These are phyloP conservation scores for Sinocyclocheilus rhinocerous DNA, from an alignment of 2,113 vertebrate species.

Conservation along the genomic window DNA sequence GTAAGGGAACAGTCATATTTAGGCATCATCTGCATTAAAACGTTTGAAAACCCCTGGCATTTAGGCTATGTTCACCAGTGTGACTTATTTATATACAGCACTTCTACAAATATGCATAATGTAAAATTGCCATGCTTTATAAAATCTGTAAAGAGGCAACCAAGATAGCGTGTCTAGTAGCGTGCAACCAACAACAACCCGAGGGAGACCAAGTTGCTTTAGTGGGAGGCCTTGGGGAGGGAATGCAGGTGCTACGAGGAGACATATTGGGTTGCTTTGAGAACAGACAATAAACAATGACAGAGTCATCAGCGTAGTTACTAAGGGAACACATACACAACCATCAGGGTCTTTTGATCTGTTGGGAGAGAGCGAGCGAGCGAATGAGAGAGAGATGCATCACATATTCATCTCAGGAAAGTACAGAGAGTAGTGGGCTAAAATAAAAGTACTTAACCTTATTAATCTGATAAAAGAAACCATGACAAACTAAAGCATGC, in stretches of 20 bases:
- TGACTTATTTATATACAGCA: not conserved
- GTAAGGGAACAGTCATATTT: not conserved
- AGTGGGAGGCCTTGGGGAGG: constrained; percentile 2
- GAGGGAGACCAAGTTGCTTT: not conserved
- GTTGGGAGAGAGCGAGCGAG: constrained; percentile 19
- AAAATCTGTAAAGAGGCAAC: not conserved
- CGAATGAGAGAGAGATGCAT: not conserved
- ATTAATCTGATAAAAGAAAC: not conserved
- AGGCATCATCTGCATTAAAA: not conserved
- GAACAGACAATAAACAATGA: constrained; percentile 44
- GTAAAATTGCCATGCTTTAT: not conserved
- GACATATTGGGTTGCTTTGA: constrained; percentile 28
- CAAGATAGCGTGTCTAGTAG: not conserved
- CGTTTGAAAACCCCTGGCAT: not conserved
- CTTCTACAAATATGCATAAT: not conserved
- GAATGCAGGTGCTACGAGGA: constrained; percentile 36
- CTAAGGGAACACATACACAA: constrained; percentile 51
- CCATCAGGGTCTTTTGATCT: constrained; percentile 41
- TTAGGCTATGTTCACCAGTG: not conserved
- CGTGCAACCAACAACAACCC: constrained; percentile 5
- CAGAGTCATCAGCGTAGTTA: constrained; percentile 41
- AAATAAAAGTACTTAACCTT: constrained; percentile 33
- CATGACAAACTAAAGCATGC: not conserved
- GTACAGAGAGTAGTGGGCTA: not conserved
- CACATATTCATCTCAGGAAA: not conserved